Percentiles rank a stretch among this genome's conserved stretches.
These are phyloP conservation scores for Oxystoma pomonae DNA, from an alignment of 2,888 invertebrate genomes.

Conservation along the genomic window DNA sequence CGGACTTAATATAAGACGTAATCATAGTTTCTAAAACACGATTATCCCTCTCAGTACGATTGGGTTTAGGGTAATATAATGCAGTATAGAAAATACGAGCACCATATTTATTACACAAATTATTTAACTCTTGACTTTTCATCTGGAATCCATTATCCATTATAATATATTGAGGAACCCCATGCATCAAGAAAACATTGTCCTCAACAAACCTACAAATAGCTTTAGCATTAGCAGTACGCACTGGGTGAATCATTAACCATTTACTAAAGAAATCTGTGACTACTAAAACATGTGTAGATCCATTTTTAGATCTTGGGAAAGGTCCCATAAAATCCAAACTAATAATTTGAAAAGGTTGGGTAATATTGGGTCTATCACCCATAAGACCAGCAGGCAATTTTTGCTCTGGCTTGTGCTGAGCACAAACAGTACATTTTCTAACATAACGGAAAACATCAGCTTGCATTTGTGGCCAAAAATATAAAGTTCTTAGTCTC, in stretches of 20 bases:
- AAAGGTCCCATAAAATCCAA: conserved; percentile 26
- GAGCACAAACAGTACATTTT: conserved; percentile 23
- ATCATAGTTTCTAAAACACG: conserved; percentile 26
- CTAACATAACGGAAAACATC: conserved; percentile 26
- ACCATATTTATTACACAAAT: conserved; percentile 8
- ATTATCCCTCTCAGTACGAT: conserved; percentile 24
- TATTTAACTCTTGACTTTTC: conserved; percentile 7
- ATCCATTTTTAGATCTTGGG: conserved; percentile 12
- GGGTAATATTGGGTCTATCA: neutral
- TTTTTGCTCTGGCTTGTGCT: conserved; percentile 24
- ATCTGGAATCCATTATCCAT: conserved; percentile 25
- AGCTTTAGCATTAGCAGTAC: conserved; percentile 11
- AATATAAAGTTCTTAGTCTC: conserved; percentile 19
- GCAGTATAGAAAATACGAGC: conserved; percentile 17
- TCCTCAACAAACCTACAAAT: conserved; percentile 14
- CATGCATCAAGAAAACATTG: conserved; percentile 24
- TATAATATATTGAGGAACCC: conserved; percentile 4
- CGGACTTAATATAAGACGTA: conserved; percentile 22
- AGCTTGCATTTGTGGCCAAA: conserved; percentile 28
- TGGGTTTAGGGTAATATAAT: conserved; percentile 24
- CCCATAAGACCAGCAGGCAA: conserved; percentile 25
- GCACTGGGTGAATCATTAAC: conserved; percentile 14
- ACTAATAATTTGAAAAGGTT: conserved; percentile 21
- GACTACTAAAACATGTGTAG: conserved; percentile 17
- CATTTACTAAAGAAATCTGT: conserved; percentile 20